A percentile compares a stretch with the other conserved stretches of the same genome.
Conservation (phyloP, 2,113 vertebrate genomes). For the Phrynocephalus versicolor region DNA sequence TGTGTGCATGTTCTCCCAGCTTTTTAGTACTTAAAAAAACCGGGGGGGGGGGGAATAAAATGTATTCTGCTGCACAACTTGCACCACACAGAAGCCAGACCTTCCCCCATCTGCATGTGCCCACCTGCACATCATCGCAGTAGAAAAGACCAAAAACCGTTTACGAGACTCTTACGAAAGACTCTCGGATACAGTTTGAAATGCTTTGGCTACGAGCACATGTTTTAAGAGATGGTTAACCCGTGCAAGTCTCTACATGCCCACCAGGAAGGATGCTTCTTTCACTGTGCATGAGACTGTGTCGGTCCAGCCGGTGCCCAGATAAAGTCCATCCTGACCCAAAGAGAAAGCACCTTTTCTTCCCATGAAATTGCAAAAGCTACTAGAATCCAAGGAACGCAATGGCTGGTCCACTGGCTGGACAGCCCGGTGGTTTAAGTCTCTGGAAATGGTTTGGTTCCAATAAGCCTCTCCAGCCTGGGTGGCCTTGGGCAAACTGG, state of each 20-base stretch:
- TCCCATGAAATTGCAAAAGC: neutral
- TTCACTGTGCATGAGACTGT: neutral
- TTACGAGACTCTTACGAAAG: neutral
- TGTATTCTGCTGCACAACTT: neutral
- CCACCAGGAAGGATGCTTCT: neutral
- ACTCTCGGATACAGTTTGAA: neutral
- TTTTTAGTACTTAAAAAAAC: too few species aligned
- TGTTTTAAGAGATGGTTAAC: neutral
- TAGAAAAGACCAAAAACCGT: neutral
- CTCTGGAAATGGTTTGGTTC: too few species aligned
- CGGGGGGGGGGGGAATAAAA: too few species aligned
- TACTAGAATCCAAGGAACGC: neutral
- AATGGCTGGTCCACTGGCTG: too few species aligned
- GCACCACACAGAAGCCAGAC: too few species aligned
- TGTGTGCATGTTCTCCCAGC: too few species aligned
- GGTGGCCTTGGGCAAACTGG: too few species aligned
- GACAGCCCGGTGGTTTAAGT: too few species aligned
- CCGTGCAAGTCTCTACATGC: neutral
- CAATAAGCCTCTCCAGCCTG: too few species aligned
- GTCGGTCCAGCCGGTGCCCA: neutral
- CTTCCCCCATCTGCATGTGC: too few species aligned
- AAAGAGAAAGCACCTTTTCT: neutral
- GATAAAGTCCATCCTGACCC: neutral
- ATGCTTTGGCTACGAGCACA: neutral
- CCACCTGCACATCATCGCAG: too few species aligned